Evolutionary conservation across 1,140 invertebrate species (phyloP), one percentile per base, ranked within the genome.

Genomic region (Neodiprion fabricii): DNA sequence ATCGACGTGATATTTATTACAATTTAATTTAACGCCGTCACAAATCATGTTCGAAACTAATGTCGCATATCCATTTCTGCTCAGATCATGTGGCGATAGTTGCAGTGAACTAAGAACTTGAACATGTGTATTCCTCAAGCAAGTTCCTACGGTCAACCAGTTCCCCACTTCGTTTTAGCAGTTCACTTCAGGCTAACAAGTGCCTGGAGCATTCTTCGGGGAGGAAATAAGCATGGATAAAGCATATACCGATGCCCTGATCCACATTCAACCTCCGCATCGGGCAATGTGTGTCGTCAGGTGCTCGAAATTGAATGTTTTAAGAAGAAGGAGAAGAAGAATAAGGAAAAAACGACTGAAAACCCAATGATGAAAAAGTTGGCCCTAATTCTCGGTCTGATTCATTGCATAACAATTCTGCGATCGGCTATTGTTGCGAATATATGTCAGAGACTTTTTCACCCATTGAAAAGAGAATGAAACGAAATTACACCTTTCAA

Each of bases 141-240:
- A 61, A 61, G 53, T 61, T 61, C 53, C 53, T 61, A 40, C 28
- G 53, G 53, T 61, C 53, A 61, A 61, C 53, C 53, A 11, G 53
- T 61, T 61, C 53, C 53, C 53, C 53, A 61, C 53, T 9, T 61
- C 53, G 53, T 61, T 61, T 61, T 17, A 61, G 53, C 53, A 61
- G 53, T 61, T 61, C 53, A 61, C 11, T 61, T 12, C 7, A 61
- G n/a, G 53, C 53, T 17, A 61, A 21, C 17, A 21, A 61, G 53
- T 9, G 53, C 53, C 53, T 61, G 5, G 53, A 9, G 53, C 53
- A 61, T 9, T 61, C 53, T 61, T 61, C 7, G 53, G 53, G 53
- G 53, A n/a, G 53, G 11, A 61, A 11, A 61, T n/a, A 61, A 11
- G 53, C 53, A 61, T 61, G 53, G 11, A 17, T 61, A 61, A 61